These are phyloP conservation scores for Scatophagus argus DNA, from an alignment of 2,113 vertebrate genomes.

Conservation along the genomic window DNA sequence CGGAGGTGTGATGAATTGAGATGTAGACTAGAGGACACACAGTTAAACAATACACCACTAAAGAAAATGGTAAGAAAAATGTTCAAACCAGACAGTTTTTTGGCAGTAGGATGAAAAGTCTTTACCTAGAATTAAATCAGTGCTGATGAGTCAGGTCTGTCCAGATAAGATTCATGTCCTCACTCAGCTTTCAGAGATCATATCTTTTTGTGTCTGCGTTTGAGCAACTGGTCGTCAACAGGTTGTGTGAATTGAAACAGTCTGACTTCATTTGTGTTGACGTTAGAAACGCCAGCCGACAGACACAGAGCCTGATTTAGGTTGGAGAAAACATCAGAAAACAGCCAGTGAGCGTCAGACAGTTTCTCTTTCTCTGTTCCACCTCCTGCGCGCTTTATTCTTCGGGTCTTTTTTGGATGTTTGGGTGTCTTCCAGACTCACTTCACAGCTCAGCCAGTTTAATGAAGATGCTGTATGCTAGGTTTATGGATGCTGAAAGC, in stretches of 20 bases:
- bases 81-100: neutral
- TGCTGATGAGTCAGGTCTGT: conserved; percentile 8
- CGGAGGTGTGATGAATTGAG: too few relatives aligned
- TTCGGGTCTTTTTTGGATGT: too few relatives aligned
- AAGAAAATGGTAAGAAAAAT: neutral
- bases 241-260: conserved; percentile 40
- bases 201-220: conserved; percentile 41
- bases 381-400: neutral
- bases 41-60: neutral
- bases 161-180: conserved; percentile 28
- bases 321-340: neutral
- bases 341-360: neutral
- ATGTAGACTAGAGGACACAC: neutral
- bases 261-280: conserved; percentile 20
- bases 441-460: conserved; percentile 24
- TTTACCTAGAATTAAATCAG: too few relatives aligned
- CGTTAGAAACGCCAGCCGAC: conserved; percentile 32
- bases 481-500: conserved; percentile 4
- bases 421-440: conserved; percentile 21
- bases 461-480: conserved; percentile 3
- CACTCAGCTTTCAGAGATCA: neutral
- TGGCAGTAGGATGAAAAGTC: neutral
- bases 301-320: neutral
- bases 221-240: conserved; percentile 46
- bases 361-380: neutral